phyloP scores from a whole-genome alignment of 1,140 invertebrate genomes.

The Drosophila pseudoobscura region DNA sequence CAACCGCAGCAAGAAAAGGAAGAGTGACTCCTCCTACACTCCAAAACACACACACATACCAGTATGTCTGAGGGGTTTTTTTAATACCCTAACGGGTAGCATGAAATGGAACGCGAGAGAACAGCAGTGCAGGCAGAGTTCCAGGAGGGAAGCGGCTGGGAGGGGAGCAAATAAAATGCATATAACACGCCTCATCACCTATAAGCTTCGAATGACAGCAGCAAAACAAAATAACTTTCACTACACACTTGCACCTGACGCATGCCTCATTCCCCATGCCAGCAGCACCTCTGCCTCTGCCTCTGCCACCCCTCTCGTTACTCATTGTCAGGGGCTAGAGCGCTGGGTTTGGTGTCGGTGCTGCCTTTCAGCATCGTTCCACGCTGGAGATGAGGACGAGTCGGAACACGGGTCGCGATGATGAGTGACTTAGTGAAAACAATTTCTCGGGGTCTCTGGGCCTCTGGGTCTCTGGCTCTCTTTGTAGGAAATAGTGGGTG shows the following conservation, averaged over 20 bases:
- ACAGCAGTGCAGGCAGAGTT: not conserved
- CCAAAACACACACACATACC: conserved; percentile 21
- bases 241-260: conserved; percentile 8
- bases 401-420: conserved; percentile 38
- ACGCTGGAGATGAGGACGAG: conserved; percentile 14
- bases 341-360: too few species aligned
- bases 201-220: conserved; percentile 73
- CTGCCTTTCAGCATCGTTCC: conserved; percentile 36
- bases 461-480: conserved; percentile 12
- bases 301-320: conserved; percentile 17
- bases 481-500: not conserved
- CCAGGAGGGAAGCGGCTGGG: not conserved
- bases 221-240: conserved; percentile 60
- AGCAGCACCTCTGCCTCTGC: not conserved
- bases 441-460: conserved; percentile 46
- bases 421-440: conserved; percentile 73
- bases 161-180: conserved; percentile 69
- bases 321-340: conserved; percentile 35
- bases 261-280: not conserved
- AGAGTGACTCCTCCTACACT: conserved; percentile 3
- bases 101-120: conserved; percentile 25
- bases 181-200: conserved; percentile 77
- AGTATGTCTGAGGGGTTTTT: conserved; percentile 8
- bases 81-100: conserved; percentile 38
- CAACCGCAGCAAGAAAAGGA: conserved; percentile 42